These are phyloP conservation scores for Andrena chrysosceles DNA, from an alignment of 2,888 invertebrate genomes.

Conservation along the genomic window DNA sequence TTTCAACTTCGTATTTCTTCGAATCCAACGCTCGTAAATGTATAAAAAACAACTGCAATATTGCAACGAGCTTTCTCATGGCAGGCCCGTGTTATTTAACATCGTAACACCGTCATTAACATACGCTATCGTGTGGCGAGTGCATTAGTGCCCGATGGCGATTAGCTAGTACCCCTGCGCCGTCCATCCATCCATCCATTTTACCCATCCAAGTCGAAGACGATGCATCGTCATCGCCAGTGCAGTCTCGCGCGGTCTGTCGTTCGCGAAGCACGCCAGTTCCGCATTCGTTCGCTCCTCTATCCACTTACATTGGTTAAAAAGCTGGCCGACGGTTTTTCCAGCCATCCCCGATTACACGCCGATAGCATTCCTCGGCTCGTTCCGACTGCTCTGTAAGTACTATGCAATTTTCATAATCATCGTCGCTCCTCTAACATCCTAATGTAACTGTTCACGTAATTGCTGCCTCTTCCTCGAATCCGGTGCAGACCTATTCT, in stretches of 20 bases:
- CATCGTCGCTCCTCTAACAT: not conserved
- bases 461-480: constrained; percentile 12
- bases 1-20: too few species aligned
- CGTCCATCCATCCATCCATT: constrained; percentile 61
- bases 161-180: constrained; percentile 20
- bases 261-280: constrained; percentile 66
- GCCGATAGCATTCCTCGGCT: not conserved
- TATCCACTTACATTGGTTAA: not conserved
- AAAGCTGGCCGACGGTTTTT: not conserved
- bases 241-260: constrained; percentile 71
- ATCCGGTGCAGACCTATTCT: not conserved
- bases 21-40: too few species aligned
- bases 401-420: constrained; percentile 7
- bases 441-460: constrained; percentile 9
- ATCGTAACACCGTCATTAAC: not conserved
- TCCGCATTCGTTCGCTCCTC: constrained; percentile 48
- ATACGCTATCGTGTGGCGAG: not conserved
- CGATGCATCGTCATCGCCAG: constrained; percentile 65
- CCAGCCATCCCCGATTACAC: not conserved
- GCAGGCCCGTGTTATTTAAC: not conserved
- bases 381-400: not conserved
- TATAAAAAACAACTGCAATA: too few species aligned
- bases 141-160: not conserved
- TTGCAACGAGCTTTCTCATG: too few species aligned
- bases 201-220: constrained; percentile 66